These are phyloP conservation scores for Carassius gibelio DNA, from an alignment of 2,113 vertebrate genomes.

Conservation along the genomic window DNA sequence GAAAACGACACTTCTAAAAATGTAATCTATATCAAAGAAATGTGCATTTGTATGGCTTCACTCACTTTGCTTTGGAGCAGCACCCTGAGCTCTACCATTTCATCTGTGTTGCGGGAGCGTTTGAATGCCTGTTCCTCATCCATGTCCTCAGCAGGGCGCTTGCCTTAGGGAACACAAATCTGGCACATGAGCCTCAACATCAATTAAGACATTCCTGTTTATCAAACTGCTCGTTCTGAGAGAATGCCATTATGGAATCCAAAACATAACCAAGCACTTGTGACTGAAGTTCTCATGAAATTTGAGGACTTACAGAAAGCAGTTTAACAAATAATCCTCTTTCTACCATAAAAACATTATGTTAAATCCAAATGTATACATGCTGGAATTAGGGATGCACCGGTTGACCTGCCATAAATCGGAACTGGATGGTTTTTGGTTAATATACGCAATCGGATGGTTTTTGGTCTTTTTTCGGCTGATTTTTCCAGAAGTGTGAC, in stretches of 20 bases:
- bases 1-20: not conserved
- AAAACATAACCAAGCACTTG: not conserved
- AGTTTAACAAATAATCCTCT: not conserved
- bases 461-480: no score
- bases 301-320: not conserved
- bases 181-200: constrained; percentile 12
- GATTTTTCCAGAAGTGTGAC: no score
- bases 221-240: constrained; percentile 4
- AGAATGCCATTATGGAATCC: not conserved
- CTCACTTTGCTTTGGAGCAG: constrained; percentile 97
- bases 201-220: not conserved
- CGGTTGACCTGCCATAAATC: no score
- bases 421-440: no score
- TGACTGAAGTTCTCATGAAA: not conserved
- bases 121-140: constrained; percentile 97
- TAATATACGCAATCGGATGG: no score
- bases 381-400: not conserved
- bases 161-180: constrained; percentile 77
- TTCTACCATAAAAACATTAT: not conserved
- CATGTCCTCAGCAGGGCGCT: constrained; percentile 96
- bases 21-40: no score
- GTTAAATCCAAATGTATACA: not conserved
- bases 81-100: constrained; percentile 96
- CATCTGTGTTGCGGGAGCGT: constrained; percentile 93
- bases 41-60: not conserved